Evolutionary conservation across 2,797 vertebrate species (phyloP).

Genomic region (Poeciliopsis paucimaculata): DNA sequence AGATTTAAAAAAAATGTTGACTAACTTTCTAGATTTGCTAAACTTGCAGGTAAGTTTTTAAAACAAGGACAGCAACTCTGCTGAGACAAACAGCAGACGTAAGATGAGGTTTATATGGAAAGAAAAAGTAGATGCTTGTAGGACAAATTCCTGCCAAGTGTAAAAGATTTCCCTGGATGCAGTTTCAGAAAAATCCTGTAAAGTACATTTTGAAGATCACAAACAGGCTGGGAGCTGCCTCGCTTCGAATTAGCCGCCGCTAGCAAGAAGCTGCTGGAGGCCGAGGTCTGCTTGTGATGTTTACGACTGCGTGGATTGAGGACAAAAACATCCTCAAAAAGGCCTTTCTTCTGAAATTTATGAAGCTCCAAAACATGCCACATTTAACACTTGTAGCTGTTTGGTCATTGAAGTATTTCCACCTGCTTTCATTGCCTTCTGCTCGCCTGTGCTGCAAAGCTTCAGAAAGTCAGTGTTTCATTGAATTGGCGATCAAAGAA

Average conservation of each 20-base stretch:
- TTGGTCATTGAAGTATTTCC: not conserved
- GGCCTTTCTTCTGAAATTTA: not conserved
- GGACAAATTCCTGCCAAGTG: not conserved
- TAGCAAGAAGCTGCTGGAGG: not conserved
- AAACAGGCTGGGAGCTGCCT: not conserved
- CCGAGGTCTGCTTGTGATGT: not conserved
- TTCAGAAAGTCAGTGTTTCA: not conserved
- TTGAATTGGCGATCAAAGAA: not conserved
- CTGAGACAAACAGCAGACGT: not conserved
- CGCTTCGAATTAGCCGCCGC: not conserved
- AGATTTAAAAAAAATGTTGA: not conserved
- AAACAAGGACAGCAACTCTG: not conserved
- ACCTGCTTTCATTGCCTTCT: not conserved
- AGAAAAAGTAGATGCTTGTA: not conserved
- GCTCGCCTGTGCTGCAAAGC: not conserved
- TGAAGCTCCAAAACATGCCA: not conserved
- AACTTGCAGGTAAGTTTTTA: not conserved
- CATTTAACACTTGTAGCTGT: not conserved
- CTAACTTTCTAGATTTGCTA: not conserved
- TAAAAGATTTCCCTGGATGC: not conserved
- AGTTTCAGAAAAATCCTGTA: not conserved
- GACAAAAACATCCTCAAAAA: slow-evolving; percentile 1
- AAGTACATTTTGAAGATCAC: not conserved
- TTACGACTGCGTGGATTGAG: not conserved
- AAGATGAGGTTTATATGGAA: not conserved